Base-by-base conservation (phyloP, 2,113 vertebrate species). In the Paramormyrops kingsleyae region DNA sequence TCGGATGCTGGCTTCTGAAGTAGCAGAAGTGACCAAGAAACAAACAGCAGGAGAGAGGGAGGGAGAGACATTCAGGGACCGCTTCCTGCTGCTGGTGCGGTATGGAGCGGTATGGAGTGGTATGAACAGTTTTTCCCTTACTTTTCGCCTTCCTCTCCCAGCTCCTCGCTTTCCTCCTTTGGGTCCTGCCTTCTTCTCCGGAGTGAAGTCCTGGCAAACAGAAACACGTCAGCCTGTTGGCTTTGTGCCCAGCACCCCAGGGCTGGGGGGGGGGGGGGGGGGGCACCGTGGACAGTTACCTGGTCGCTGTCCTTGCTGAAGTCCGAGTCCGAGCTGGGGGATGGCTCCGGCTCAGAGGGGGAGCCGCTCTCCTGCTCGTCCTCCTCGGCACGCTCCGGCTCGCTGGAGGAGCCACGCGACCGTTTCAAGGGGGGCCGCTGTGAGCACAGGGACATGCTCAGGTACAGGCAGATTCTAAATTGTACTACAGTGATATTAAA, bases 261-360 rank as follows among this genome's bases (percentile, higher is more conserved):
- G 44, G 44, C 5, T 3, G 13, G 24, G 44, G 44, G 44, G 44
- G 44, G 13, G 13, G 24, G 2, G n/a, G 24, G 0, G 2, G n/a
- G 12, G 84, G 10, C 9, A 2, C 9, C 50, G 15, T 1, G 3
- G 3, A 3, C 12, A 47, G 92, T 47, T 86, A 98, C 98, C 97
- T 99, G 97, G 94, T 99, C 98, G 1, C 99, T 99, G 94, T 98
- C 98, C 92, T 99, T 99, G 62, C 97, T 97, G 0, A 97, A 98
- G 92, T 98, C 98, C 0, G 98, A 99, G 66, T 96, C 96, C 1
- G 98, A 98, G 0, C 95, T 96, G 77, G 98, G 97, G 0, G 97
- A 97, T 49, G 98, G 97, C 83, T 99, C 98, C 46, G 98, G 97
- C 31, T 98, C 97, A 0, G 98, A 98, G 0, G 95, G 94, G 0